A percentile compares a stretch with the other conserved stretches of the same genome.
Evolutionary conservation across 2,113 vertebrate species (phyloP).

Genomic region (Eublepharis macularius): DNA sequence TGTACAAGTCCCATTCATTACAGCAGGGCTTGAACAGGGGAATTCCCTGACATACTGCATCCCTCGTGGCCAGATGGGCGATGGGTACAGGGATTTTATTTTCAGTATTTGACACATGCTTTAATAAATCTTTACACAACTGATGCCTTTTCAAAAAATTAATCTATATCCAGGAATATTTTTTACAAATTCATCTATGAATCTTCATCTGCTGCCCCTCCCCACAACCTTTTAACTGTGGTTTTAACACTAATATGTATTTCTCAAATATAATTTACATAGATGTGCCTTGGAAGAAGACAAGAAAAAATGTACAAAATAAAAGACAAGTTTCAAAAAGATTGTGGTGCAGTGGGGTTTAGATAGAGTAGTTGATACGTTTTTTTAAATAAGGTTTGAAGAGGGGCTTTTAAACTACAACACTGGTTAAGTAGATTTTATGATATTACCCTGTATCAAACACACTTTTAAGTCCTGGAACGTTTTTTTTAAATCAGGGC

Average conservation of each 20-base stretch:
- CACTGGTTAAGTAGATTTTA: background rate
- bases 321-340: background rate
- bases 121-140: background rate
- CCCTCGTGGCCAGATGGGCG: background rate
- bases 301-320: too few relatives aligned
- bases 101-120: background rate
- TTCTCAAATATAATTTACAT: too few relatives aligned
- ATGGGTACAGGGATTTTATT: background rate
- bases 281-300: too few relatives aligned
- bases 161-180: background rate
- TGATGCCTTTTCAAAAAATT: background rate
- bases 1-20: background rate
- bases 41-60: background rate
- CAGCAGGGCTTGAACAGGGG: background rate
- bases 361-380: background rate
- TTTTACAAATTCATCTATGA: background rate
- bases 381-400: background rate
- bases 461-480: constrained; percentile 11
- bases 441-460: background rate
- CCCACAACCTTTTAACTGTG: too few relatives aligned
- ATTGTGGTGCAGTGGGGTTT: background rate
- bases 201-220: background rate
- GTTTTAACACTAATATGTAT: too few relatives aligned
- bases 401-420: background rate
- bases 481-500: background rate